Conservation (phyloP, 2,888 invertebrate species). For the Acronicta alni region DNA sequence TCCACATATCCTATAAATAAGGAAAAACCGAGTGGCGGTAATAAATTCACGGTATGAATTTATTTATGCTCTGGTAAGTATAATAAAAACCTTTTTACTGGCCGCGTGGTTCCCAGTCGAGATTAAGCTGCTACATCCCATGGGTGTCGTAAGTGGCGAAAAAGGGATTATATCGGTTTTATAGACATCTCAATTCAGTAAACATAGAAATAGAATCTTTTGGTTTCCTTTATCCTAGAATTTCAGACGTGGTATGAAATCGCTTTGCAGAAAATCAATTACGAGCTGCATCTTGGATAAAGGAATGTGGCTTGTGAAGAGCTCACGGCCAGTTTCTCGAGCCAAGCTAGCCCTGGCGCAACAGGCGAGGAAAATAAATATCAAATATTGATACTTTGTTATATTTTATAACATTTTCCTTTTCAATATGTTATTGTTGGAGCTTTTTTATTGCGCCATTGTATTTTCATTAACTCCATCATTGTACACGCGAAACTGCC, state of each 20-base stretch:
- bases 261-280: conserved; percentile 10
- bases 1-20: conserved; percentile 40
- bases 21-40: conserved; percentile 36
- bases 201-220: conserved; percentile 10
- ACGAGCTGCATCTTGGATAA: conserved; percentile 3
- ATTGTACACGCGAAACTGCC: conserved; percentile 21
- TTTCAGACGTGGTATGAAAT: neutral
- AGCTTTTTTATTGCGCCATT: conserved; percentile 7
- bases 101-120: conserved; percentile 26
- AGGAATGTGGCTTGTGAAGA: neutral
- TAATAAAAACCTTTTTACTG: conserved; percentile 39
- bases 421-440: conserved; percentile 11
- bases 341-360: neutral
- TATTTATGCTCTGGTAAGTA: conserved; percentile 45
- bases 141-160: conserved; percentile 34
- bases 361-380: conserved; percentile 1
- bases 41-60: conserved; percentile 49
- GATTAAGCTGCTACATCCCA: conserved; percentile 38
- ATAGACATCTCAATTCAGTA: conserved; percentile 21
- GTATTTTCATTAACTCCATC: conserved; percentile 24
- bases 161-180: conserved; percentile 38
- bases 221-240: neutral
- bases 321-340: neutral
- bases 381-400: neutral
- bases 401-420: neutral